Conservation (phyloP, 2,113 vertebrate genomes). For the Corynorhinus townsendii region DNA sequence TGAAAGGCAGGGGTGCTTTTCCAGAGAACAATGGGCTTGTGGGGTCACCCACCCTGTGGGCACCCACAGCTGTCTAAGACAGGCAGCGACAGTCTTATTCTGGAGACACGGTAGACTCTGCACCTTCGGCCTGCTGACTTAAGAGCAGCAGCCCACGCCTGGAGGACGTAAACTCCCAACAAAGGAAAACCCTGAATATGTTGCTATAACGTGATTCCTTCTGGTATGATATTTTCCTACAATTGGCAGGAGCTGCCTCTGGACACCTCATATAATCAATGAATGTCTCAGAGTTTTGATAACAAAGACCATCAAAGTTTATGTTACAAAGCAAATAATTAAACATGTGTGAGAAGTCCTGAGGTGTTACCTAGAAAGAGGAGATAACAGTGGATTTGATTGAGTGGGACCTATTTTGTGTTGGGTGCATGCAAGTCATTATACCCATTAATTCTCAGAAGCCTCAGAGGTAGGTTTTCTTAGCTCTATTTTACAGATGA, state of each 20-base stretch:
- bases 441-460: not conserved
- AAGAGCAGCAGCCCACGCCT: not conserved
- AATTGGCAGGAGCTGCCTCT: not conserved
- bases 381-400: not conserved
- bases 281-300: not conserved
- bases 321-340: not conserved
- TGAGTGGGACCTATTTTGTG: not conserved
- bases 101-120: not conserved
- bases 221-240: not conserved
- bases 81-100: constrained; percentile 24
- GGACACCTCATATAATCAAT: not conserved
- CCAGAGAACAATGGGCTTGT: constrained; percentile 39
- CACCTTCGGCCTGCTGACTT: not conserved
- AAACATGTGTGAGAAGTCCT: not conserved
- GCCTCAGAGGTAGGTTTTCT: not conserved
- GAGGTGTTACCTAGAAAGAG: not conserved
- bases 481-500: not conserved
- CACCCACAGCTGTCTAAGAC: constrained; percentile 66
- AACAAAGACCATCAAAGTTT: not conserved
- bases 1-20: not conserved
- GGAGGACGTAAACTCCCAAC: not conserved
- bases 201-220: rapidly evolving
- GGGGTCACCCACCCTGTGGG: not conserved
- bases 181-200: not conserved
- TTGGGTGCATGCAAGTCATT: not conserved